Evolutionary conservation across 2,797 vertebrate genomes (phyloP).

Genomic region (Sphenopsis melanotis): DNA sequence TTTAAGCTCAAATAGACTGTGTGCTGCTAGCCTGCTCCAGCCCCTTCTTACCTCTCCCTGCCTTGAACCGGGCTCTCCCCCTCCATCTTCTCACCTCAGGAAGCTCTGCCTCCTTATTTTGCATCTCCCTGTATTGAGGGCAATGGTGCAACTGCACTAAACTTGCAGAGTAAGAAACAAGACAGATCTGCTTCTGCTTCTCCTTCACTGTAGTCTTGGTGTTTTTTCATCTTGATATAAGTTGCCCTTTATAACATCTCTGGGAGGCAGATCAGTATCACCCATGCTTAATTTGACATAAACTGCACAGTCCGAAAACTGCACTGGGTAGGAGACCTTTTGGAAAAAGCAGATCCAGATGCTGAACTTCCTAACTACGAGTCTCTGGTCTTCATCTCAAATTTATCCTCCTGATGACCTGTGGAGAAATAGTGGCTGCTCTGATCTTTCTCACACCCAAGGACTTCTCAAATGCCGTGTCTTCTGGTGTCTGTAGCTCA

Average conservation of each 20-base stretch:
- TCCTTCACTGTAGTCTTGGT: not conserved
- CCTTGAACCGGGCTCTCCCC: not conserved
- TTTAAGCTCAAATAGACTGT: not conserved
- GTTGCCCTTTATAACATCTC: not conserved
- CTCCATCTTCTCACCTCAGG: not conserved
- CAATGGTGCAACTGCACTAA: not conserved
- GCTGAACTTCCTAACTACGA: not conserved
- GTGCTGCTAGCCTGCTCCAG: not conserved
- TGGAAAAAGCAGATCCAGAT: not conserved
- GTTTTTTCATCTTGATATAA: not conserved
- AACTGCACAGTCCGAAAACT: not conserved
- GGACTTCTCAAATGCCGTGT: not conserved
- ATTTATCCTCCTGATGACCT: not conserved
- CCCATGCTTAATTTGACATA: not conserved
- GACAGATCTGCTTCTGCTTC: not conserved
- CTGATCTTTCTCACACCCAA: not conserved
- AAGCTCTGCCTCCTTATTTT: not conserved
- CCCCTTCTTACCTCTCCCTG: not conserved
- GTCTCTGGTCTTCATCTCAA: not conserved
- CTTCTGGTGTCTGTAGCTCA: not conserved
- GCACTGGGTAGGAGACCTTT: not conserved
- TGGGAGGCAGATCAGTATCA: not conserved
- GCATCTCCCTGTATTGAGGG: not conserved
- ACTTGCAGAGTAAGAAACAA: not conserved
- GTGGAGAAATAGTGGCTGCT: not conserved